A percentile compares a stretch with the other conserved stretches of the same genome.
phyloP scores from a whole-genome alignment of 2,797 vertebrate genomes.

The Ceryle rudis region DNA sequence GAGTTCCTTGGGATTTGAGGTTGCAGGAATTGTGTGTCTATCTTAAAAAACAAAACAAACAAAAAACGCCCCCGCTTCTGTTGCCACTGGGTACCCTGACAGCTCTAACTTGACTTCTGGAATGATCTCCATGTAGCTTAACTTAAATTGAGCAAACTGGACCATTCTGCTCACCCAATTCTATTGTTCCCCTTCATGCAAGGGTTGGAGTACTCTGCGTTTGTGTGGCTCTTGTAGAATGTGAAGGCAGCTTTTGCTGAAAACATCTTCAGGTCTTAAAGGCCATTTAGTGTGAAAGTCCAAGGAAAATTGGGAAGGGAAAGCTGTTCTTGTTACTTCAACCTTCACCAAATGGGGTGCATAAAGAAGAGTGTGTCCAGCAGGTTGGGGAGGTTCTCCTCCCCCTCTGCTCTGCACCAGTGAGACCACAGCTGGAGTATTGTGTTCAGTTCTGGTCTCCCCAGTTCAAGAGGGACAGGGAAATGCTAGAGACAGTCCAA shows the following conservation, averaged over 20 bases:
- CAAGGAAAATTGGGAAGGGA: not conserved
- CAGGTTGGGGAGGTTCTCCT: no score
- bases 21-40: not conserved
- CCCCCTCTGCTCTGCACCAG: no score
- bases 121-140: no score
- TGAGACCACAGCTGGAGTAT: no score
- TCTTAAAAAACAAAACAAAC: not conserved
- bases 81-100: not conserved
- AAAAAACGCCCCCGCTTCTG: accelerated
- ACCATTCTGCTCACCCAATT: not conserved
- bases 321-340: not conserved
- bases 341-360: not conserved
- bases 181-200: not conserved
- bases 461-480: no score
- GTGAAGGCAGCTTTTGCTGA: not conserved
- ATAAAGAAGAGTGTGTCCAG: no score
- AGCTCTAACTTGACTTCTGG: not conserved
- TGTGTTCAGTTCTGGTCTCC: no score
- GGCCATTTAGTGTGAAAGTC: not conserved
- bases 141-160: not conserved
- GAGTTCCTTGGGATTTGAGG: not conserved
- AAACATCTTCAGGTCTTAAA: not conserved
- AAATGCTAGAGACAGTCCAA: no score
- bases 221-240: not conserved
- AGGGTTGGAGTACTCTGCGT: not conserved